Conservation (phyloP, 1,140 invertebrate genomes). For the Saccostrea cuccullata region DNA sequence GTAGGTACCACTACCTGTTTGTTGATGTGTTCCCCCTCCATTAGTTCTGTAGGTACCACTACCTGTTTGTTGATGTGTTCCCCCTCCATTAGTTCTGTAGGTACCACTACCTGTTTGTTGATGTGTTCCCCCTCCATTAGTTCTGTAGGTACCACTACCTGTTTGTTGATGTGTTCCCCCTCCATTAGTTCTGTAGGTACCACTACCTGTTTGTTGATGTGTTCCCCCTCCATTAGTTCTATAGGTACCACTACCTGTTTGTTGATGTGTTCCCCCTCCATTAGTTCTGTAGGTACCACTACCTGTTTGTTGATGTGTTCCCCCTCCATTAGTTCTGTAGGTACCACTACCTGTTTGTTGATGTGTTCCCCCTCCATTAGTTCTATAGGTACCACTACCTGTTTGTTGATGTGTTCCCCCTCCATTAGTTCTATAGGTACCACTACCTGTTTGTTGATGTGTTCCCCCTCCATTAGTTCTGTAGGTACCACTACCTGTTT, state of each 20-base stretch:
- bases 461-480: too few species aligned
- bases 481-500: background rate
- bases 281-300: background rate
- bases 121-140: too few species aligned
- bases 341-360: background rate
- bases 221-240: too few species aligned
- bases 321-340: too few species aligned
- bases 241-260: background rate
- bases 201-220: constrained; percentile 1
- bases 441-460: constrained; percentile 1
- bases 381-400: background rate
- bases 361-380: too few species aligned
- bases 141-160: background rate
- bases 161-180: constrained; percentile 23
- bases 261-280: constrained; percentile 23
- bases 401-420: constrained; percentile 23
- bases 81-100: too few species aligned
- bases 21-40: constrained; percentile 23
- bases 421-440: background rate
- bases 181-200: background rate
- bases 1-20: background rate
- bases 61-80: constrained; percentile 19
- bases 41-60: background rate
- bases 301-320: constrained; percentile 19
- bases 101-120: background rate